Base-by-base conservation (phyloP, 1,140 invertebrate species). In the Uloborus diversus region DNA sequence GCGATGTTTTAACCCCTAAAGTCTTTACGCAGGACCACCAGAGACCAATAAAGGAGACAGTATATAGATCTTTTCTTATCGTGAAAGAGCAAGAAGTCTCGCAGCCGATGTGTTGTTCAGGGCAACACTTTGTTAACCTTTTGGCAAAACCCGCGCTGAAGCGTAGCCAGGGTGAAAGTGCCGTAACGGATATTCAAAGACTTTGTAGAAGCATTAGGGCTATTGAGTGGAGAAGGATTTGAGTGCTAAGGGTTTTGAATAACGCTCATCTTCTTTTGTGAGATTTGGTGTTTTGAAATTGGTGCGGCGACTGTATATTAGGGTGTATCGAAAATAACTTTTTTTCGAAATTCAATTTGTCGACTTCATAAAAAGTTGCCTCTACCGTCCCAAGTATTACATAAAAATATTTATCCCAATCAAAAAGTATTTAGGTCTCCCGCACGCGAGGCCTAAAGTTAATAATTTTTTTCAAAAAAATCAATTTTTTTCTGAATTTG, bases 41-140 rank as follows among this genome's bases (percentile, higher is more conserved):
- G 69, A 37, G 69, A 59, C 33, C 25, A 30, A 73, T 73, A 73
- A 73, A 73, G 69, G 35, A 73, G 69, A 73, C 69, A 73, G 69
- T 73, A 33, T 32, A 49, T 73, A 73, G 53, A 61, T 73, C 69
- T 73, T 73, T 73, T 73, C 69, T 73, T 73, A 73, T 73, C 69
- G 37, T 49, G 13, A 30, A 37, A 32, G 25, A 27, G 56, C 69
- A 73, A 73, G 69, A 73, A 73, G 56, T 73, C n/a, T 61, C 25
- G 37, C 17, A 42, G 37, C 37, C 37, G 2, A 42, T 42, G 17
- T 42, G 17, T 17, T 13, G 37, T 42, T 42, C 37, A 13, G 37
- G 33, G 14, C 56, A 27, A 37, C 37, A 56, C 17, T 42, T 17
- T 42, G 37, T 9, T 42, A 42, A 42, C 37, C n/a, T 68, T 53